Base-by-base conservation (phyloP, 2,888 invertebrate genomes). In the Pediacus dermestoides region DNA sequence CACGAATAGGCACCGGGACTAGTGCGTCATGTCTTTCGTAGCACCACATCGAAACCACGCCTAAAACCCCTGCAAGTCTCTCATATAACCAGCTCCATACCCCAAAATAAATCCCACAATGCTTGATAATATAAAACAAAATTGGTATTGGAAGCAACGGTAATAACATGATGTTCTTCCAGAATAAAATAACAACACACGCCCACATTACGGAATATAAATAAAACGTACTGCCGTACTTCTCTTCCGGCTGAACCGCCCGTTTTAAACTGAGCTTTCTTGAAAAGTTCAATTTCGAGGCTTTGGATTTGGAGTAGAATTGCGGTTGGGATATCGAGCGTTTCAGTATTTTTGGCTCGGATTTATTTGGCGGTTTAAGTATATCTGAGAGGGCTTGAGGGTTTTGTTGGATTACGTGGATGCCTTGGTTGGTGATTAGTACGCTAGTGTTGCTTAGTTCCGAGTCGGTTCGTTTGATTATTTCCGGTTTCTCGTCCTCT, bases 101-200 rank as follows among this genome's bases (percentile, higher is more conserved):
- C 4, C 72, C 78, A 70, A 65, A 74, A 72, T 65, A 77, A 68
- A 51, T 70, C 62, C 53, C 77, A 48, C 50, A 67, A 39, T 61
- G 71, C 70, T 66, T 79, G 68, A 86, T 57, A 6, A 77, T 68
- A 64, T 86, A 85, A 50, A 87, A 81, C 1, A 79, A 73, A 37
- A 91, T 72, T 4, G 91, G 90, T 50, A 93, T 74, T 1, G 86
- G 76, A 34, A 89, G 73, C 13, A 92, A 75, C 4, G 85, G 81
- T 47, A 89, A 69, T 44, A 89, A 68, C 86, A 91, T 89, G 34
- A 86, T 77, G 59, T 92, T 83, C 55, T 87, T 86, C 84, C 91
- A 93, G 9, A 93, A 74, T 16, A 91, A 74, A 71, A 92, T 89
- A 34, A 85, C 78, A 4, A 84, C 70, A 55, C 92, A 90, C 2